These are phyloP conservation scores for Petrophora chlorosata DNA, from an alignment of 2,888 invertebrate genomes.

Conservation along the genomic window DNA sequence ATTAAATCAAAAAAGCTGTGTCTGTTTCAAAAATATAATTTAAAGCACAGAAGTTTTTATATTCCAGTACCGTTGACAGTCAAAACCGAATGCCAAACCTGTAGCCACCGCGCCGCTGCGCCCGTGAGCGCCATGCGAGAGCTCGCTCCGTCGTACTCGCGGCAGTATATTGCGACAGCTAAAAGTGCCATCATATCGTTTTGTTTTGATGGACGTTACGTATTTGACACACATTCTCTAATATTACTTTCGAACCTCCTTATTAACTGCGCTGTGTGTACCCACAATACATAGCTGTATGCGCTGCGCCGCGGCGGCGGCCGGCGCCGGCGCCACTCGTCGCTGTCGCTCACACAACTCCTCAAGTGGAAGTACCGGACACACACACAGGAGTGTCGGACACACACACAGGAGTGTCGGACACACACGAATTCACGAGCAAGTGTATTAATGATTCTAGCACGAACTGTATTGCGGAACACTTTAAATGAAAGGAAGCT, in stretches of 20 bases:
- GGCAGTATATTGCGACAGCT: constrained; percentile 9
- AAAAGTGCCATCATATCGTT: not conserved
- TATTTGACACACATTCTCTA: constrained; percentile 39
- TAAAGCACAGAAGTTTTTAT: constrained; percentile 29
- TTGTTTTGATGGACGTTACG: constrained; percentile 28
- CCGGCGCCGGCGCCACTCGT: not conserved
- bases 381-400: too few species aligned
- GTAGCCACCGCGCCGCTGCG: constrained; percentile 4
- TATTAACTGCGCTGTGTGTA: constrained; percentile 9
- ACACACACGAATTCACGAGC: not conserved
- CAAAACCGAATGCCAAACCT: constrained; percentile 24
- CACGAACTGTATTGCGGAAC: too few species aligned
- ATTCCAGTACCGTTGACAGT: constrained; percentile 32
- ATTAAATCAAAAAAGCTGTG: constrained; percentile 17
- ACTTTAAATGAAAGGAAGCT: not conserved
- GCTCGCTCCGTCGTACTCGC: too few species aligned
- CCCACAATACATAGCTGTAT: too few species aligned
- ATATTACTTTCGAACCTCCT: constrained; percentile 43
- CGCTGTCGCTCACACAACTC: not conserved
- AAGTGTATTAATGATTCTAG: too few species aligned
- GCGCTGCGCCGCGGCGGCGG: not conserved
- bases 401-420: not conserved
- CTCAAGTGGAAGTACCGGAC: too few species aligned
- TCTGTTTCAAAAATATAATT: too few species aligned
- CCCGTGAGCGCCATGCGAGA: too few species aligned